Percentiles rank a stretch among this genome's conserved stretches.
Conservation (phyloP, 2,888 invertebrate genomes). For the Anorthoa munda region DNA sequence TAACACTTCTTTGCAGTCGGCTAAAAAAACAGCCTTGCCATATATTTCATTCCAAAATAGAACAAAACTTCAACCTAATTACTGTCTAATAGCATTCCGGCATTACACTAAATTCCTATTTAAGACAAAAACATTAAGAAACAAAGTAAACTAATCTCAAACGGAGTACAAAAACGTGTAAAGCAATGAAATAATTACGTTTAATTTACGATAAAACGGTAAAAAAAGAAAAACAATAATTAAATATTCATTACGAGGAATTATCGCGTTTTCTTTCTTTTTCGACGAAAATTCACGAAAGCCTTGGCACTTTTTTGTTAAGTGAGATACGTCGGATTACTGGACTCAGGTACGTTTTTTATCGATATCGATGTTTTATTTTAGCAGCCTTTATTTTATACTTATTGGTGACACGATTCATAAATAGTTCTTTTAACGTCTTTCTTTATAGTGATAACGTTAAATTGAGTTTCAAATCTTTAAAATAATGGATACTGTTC, state of each 20-base stretch:
- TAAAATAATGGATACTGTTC: too few relatives aligned
- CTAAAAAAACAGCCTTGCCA: too few relatives aligned
- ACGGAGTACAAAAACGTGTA: conserved; percentile 81
- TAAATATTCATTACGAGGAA: conserved; percentile 87
- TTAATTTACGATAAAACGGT: conserved; percentile 80
- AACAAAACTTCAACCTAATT: background rate
- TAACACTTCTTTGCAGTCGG: too few relatives aligned
- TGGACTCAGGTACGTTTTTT: conserved; percentile 42
- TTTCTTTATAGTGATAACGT: background rate
- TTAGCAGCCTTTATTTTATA: background rate
- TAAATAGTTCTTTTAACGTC: conserved; percentile 1
- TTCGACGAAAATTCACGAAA: conserved; percentile 72
- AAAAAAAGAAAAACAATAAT: conserved; percentile 83
- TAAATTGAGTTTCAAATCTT: background rate
- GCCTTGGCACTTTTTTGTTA: conserved; percentile 72
- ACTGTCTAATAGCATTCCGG: conserved; percentile 9
- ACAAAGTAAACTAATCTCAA: conserved; percentile 62
- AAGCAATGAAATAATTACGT: conserved; percentile 83
- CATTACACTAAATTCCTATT: conserved; percentile 59
- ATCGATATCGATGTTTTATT: conserved; percentile 71
- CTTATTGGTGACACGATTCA: background rate
- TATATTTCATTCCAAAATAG: too few relatives aligned
- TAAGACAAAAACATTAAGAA: conserved; percentile 38
- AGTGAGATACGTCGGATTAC: conserved; percentile 64
- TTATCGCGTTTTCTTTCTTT: conserved; percentile 82